Evolutionary conservation across 2,797 vertebrate species (phyloP), one percentile per base, ranked within the genome.

Genomic region (Spea hammondii): DNA sequence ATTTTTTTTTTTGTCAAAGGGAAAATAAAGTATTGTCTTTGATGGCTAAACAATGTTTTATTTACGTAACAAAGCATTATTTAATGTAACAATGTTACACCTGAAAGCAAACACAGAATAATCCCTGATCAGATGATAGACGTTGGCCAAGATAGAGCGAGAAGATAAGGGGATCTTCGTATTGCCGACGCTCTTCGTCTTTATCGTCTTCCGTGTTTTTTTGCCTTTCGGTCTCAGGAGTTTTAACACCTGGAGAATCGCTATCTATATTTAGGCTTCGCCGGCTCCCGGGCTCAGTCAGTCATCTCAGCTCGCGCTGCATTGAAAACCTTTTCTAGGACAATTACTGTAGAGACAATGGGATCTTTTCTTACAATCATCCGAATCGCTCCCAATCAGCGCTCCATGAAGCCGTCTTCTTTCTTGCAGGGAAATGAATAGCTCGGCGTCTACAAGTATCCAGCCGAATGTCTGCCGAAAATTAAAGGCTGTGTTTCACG

Each of bases 221-320:
- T 64, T 72, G 53, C 62, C 49, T 8, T 59, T 12, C 17, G 12
- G 53, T 73, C 77, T 59, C 77, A 59, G n/a, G 70, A 60, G 77
- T 48, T 72, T 66, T 79, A 66, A 79, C 77, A 73, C 70, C 77
- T 66, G 64, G 77, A 79, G 77, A 67, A 50, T 60, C 48, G 59
- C 51, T 49, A 45, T 54, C 77, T 79, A 79, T 72, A 72, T 79
- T 72, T 79, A 79, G 77, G 70, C 65, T 67, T 17, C 48, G 32
- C n/a, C 45, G 44, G 44, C 65, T 32, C n/a, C 59, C 51, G 10
- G 10, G 59, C 59, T 10, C 59, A 6, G 59, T 70, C 59, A 65
- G 76, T 64, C 70, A 55, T 71, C 51, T 57, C 59, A 14, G 49
- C 13, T 71, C 77, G 54, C 32, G 49, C 70, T 71, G 64, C 76